Evolutionary conservation across 2,888 invertebrate genomes (phyloP), one percentile per base, ranked within the genome.

Genomic region (Eupithecia centaureata): DNA sequence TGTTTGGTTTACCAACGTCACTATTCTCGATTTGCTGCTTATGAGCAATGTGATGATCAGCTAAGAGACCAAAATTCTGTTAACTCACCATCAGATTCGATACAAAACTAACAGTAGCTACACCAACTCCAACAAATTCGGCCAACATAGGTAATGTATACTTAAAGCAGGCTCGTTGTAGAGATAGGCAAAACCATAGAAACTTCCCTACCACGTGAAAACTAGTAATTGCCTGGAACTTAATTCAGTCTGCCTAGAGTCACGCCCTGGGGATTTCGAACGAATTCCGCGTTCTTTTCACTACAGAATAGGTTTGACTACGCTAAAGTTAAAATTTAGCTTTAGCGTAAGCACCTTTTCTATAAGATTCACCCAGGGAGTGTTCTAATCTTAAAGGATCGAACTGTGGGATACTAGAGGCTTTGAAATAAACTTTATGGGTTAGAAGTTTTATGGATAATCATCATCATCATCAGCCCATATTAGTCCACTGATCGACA

Each of bases 121-220:
- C n/a, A n/a, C n/a, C n/a, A n/a, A n/a, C n/a, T n/a, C n/a, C n/a
- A n/a, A n/a, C n/a, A n/a, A n/a, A n/a, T n/a, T n/a, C 18, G 10
- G n/a, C 8, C 8, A 13, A 47, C 42, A 22, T 47, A 47, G 8
- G 18, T 30, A 5, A 30, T 5, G 3, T 35, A 27, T 54, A 63
- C 61, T 62, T 51, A 58, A 62, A 51, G 59, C 38, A 27, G 38
- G 33, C 35, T 64, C 22, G 54, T 69, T 59, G 10, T 47, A 68
- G 51, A 65, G 54, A 60, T 65, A 69, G 62, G 47, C 28, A 38
- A 65, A 59, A 30, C 63, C 57, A 52, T 63, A 61, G 61, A 30
- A 65, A 63, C 63, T 66, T 61, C 54, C 35, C 12, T 57, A 58
- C 66, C 52, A 63, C 63, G 66, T 63, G 28, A 56, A 65, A 69